Base-by-base conservation (phyloP, 2,797 vertebrate genomes). In the Takifugu rubripes region DNA sequence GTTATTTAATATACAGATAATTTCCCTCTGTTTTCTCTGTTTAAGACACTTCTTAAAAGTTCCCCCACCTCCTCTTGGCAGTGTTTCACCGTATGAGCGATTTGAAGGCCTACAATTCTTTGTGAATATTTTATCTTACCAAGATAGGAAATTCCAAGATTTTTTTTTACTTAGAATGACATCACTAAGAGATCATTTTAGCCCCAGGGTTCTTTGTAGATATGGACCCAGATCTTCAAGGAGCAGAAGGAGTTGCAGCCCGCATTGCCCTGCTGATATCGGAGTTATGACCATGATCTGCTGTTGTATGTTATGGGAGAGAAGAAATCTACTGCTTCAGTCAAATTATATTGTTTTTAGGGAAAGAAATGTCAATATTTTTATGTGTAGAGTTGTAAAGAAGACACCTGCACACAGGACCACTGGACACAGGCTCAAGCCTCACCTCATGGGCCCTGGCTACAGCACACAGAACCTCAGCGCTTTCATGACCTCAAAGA, bases 401-500 rank as follows among this genome's bases (percentile, higher is more conserved):
- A 94, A 94, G 48, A 97, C 93, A 0, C 94, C 95, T 1, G 80
- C 90, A 0, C 93, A 99, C 0, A 95, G 96, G 17, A 95, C 92
- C 0, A 25, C 79, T 0, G 96, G 97, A 46, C 93, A 95, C 64
- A 92, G 95, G 45, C 96, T 98, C 1, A 93, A 90, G 58, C 97
- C 97, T 14, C 98, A 99, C 89, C 97, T 99, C 61, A 98, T 99
- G 6, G 97, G 98, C 84, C 90, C 99, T 51, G 94, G 90, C 47
- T 99, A 87, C 92, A 96, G 79, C 93, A 96, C 31, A 97, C 99
- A 1, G 95, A 99, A 10, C 31, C 94, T 3, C 96, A 98, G 81
- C 94, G 96, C 58, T 99, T 97, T 66, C 98, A 98, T 0, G 97
- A 99, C 88, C 93, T 99, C 12, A 96, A 95, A 75, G 97, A 99